Conservation (phyloP, 2,888 invertebrate species). For the Xylophagus ater region DNA sequence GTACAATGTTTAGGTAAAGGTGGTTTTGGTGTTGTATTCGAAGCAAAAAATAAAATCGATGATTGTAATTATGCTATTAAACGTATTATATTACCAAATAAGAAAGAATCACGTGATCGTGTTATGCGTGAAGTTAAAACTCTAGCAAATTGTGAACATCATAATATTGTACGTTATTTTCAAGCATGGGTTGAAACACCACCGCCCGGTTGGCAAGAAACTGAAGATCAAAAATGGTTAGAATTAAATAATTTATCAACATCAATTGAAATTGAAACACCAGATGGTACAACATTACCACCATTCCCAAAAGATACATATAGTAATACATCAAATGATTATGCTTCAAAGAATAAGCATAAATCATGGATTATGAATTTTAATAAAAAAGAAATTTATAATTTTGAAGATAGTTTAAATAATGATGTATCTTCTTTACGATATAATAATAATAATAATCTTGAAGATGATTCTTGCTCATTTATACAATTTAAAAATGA, state of each 20-base stretch:
- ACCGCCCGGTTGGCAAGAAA: constrained; percentile 77
- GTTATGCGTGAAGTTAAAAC: constrained; percentile 93
- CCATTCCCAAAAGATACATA: constrained; percentile 14
- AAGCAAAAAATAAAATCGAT: constrained; percentile 87
- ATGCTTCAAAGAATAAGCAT: constrained; percentile 13
- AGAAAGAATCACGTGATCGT: constrained; percentile 68
- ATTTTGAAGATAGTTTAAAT: constrained; percentile 16
- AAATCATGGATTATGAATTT: constrained; percentile 19
- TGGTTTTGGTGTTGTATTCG: constrained; percentile 94
- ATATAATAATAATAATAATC: constrained; percentile 18
- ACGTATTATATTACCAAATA: constrained; percentile 77
- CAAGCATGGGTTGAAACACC: constrained; percentile 94
- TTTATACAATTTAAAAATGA: constrained; percentile 33
- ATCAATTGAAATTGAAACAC: constrained; percentile 38
- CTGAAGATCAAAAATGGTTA: constrained; percentile 50
- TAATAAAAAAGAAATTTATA: constrained; percentile 11
- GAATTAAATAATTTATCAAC: constrained; percentile 30
- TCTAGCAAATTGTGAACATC: constrained; percentile 87
- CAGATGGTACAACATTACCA: constrained; percentile 29
- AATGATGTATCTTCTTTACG: constrained; percentile 17
- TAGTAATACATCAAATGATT: not conserved
- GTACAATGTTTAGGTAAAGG: constrained; percentile 75
- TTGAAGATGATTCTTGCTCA: constrained; percentile 31
- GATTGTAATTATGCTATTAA: constrained; percentile 93
- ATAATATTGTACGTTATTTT: constrained; percentile 90